Base-by-base conservation (phyloP, 2,113 vertebrate species). In the Oryzias celebensis region DNA sequence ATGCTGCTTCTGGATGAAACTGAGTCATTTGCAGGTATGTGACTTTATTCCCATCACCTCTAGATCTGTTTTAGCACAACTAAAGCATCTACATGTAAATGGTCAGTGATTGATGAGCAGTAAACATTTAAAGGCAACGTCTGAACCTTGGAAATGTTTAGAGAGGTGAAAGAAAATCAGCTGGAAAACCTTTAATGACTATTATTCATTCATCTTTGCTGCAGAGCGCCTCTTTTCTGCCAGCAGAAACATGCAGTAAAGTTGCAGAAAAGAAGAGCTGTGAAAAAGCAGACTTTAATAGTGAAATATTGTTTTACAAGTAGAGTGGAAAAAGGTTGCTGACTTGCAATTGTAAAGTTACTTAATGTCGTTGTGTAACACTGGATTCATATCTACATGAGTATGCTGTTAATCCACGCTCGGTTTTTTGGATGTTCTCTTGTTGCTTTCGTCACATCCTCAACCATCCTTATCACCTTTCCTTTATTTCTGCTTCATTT, bases 1-100 rank as follows among this genome's bases (percentile, higher is more conserved):
- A 90, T 90, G 88, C 71, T 90, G 71, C 87, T 90, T 50, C 71
- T 90, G 80, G 87, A 90, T 17, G 88, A 90, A 68, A 49, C 88
- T 0, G 87, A 89, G 75, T 65, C 88, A 5, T 89, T 88, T n/a
- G 14, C 84, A 85, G 88, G 88, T 90, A 80, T 15, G 83, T 75
- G 63, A 58, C 61, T 50, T 22, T 56, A 43, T 17, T 44, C 0
- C 1, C 7, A 20, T 20, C 20, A 28, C 1, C 7, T 24, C 26
- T 6, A 28, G 26, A 28, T 47, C n/a, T 48, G 17, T 48, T 48
- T 48, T 22, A 18, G 7, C 6, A 47, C 15, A 2, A 41, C 16
- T 10, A 17, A 22, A 16, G 28, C 43, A 47, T 5, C 8, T 47
- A 0, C 0, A 45, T 45, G 14, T 22, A 41, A 36, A 17, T 6